phyloP scores from a whole-genome alignment of 2,113 vertebrate species.

The Phrynosoma blainvillii region DNA sequence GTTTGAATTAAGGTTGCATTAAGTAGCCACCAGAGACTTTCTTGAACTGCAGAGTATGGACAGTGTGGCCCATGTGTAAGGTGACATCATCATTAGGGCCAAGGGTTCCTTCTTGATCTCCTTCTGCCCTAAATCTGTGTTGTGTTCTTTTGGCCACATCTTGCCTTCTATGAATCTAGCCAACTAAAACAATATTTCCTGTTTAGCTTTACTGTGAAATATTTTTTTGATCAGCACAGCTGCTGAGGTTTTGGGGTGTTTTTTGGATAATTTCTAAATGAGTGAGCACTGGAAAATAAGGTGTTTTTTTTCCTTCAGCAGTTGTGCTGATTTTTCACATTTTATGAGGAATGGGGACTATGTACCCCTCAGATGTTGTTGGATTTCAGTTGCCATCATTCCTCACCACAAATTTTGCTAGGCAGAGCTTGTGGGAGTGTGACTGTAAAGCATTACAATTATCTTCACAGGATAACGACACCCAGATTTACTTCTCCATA shows the following conservation, averaged over 20 bases:
- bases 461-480: background rate
- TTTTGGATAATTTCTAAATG: background rate
- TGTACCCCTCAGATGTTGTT: background rate
- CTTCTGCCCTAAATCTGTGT: background rate
- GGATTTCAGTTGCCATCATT: background rate
- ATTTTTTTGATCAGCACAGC: background rate
- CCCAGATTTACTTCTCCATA: too few relatives aligned
- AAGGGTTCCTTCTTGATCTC: background rate
- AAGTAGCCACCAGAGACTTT: background rate
- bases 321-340: background rate
- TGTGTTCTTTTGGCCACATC: background rate
- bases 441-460: conserved; percentile 1
- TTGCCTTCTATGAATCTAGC: background rate
- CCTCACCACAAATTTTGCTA: background rate
- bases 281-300: background rate
- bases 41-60: background rate
- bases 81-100: background rate
- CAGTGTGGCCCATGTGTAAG: background rate
- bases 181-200: background rate
- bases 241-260: background rate
- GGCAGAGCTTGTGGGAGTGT: background rate
- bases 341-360: rapidly evolving
- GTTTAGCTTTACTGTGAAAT: background rate
- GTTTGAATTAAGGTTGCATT: background rate
- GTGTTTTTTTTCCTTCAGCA: background rate